Evolutionary conservation across 2,888 invertebrate genomes (phyloP).

Genomic region (Lucinisca nassula): DNA sequence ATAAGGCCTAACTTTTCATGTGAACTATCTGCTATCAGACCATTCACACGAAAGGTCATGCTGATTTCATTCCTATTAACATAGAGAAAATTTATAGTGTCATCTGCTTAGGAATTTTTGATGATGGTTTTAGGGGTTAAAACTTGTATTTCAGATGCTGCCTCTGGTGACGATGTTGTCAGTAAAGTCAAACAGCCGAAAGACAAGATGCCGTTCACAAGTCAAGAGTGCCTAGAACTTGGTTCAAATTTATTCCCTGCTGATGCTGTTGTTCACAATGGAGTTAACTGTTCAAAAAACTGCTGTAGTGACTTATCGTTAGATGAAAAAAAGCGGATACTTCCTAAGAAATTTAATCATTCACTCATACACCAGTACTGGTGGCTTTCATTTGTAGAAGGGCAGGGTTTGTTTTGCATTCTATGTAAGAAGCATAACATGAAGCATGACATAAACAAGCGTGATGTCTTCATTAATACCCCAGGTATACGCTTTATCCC

Average conservation of each 20-base stretch:
- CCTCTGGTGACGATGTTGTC: too few species aligned
- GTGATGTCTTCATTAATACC: conserved; percentile 19
- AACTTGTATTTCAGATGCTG: too few species aligned
- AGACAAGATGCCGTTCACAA: background rate
- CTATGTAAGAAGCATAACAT: conserved; percentile 22
- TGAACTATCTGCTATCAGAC: too few species aligned
- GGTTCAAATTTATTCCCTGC: background rate
- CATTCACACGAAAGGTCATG: too few species aligned
- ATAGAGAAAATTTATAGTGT: too few species aligned
- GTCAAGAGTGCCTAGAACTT: background rate
- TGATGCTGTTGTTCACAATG: background rate
- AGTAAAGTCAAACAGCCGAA: too few species aligned
- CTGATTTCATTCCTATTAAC: too few species aligned
- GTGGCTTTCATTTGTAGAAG: conserved; percentile 38
- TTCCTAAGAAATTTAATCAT: background rate
- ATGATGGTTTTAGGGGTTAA: too few species aligned
- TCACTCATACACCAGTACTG: background rate
- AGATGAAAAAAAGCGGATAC: background rate
- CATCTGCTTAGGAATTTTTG: too few species aligned
- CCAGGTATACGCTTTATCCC: conserved; percentile 13
- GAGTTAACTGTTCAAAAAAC: background rate
- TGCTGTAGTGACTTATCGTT: background rate
- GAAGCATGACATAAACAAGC: conserved; percentile 26
- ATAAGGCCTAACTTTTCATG: too few species aligned
- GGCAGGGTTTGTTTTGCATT: conserved; percentile 37